Conservation (phyloP, 2,888 invertebrate species). For the Thecophora atra region DNA sequence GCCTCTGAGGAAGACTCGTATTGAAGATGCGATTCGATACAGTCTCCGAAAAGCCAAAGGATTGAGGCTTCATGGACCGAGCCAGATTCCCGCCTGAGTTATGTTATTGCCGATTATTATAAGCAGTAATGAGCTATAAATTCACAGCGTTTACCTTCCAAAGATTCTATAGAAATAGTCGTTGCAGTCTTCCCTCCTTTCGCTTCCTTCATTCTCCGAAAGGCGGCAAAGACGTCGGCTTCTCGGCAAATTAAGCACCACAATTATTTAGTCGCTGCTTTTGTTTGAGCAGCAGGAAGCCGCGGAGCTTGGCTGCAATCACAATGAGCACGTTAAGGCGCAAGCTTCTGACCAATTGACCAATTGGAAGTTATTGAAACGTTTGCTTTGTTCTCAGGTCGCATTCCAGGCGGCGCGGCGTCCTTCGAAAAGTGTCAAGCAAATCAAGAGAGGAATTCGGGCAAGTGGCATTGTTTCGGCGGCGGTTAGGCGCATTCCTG, state of each 20-base stretch:
- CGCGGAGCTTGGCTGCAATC: background rate
- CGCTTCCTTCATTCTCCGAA: background rate
- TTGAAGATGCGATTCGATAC: no score
- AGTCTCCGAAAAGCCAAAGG: no score
- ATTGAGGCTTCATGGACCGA: no score
- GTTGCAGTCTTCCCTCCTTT: background rate
- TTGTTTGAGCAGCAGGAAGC: background rate
- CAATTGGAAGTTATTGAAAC: slow-evolving; percentile 49
- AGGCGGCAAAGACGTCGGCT: no score
- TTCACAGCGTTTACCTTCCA: no score
- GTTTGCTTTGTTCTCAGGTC: slow-evolving; percentile 40
- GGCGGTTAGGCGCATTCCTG: slow-evolving; percentile 41
- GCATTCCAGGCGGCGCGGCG: slow-evolving; percentile 29
- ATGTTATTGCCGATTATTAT: no score
- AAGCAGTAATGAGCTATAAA: no score
- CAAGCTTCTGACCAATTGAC: slow-evolving; percentile 15
- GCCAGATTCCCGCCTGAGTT: no score
- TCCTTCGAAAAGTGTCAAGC: slow-evolving; percentile 47
- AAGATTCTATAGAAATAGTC: no score
- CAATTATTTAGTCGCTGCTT: background rate
- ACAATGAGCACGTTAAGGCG: background rate
- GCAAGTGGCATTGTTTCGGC: slow-evolving; percentile 48
- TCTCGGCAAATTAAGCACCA: slow-evolving; percentile 8
- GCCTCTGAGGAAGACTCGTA: no score
- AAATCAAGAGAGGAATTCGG: slow-evolving; percentile 51